Conservation (phyloP, 2,888 invertebrate genomes). For the Cephus pulcher region DNA sequence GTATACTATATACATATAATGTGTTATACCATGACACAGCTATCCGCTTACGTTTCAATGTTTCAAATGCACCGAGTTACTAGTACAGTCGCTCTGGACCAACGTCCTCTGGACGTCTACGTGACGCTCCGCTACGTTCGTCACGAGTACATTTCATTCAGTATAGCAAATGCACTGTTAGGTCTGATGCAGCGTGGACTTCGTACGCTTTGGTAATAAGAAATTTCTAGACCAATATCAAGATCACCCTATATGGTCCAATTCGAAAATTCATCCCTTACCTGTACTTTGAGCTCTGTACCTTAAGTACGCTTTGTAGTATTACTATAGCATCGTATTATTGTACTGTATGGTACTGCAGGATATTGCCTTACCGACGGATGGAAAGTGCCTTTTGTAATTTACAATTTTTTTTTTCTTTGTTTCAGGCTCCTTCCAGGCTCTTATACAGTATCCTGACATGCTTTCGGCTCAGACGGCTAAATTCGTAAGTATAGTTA, state of each 20-base stretch:
- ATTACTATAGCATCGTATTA: too few relatives aligned
- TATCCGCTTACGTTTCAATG: conserved; percentile 18
- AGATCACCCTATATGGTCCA: too few relatives aligned
- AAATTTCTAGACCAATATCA: neutral
- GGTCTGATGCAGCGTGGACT: neutral
- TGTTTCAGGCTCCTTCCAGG: conserved; percentile 94
- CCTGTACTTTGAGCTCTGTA: neutral
- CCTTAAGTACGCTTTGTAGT: neutral
- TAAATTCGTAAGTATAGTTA: conserved; percentile 82
- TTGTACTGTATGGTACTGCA: neutral
- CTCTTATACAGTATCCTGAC: conserved; percentile 98
- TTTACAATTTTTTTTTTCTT: conserved; percentile 42
- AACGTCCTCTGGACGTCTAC: neutral
- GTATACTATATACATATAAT: neutral
- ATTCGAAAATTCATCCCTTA: neutral
- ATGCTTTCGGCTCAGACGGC: conserved; percentile 97
- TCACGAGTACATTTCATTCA: neutral
- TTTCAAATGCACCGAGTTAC: conserved; percentile 24
- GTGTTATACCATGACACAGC: neutral
- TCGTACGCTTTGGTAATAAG: neutral
- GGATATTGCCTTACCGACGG: neutral
- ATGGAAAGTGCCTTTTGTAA: neutral
- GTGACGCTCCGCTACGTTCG: neutral
- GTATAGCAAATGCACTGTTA: neutral
- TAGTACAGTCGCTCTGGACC: neutral